A percentile compares a stretch with the other conserved stretches of the same genome.
These are phyloP conservation scores for western clawed frog (Xenopus tropicalis) DNA, from an alignment of 2,113 vertebrate species.

Conservation along the genomic window DNA sequence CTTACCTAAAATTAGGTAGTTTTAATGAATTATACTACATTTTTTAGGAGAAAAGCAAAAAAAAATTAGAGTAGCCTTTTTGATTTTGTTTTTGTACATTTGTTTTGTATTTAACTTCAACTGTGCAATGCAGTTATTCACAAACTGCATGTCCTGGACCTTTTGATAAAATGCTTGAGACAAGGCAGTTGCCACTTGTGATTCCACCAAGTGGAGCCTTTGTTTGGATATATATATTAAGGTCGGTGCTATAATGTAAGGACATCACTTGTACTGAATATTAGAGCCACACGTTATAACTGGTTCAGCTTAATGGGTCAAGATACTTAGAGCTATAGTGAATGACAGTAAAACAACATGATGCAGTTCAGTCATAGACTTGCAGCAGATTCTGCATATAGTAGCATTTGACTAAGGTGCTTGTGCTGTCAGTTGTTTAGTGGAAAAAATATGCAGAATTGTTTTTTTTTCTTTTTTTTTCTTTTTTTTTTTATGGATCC, in stretches of 20 bases:
- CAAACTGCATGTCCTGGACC: slow-evolving; percentile 52
- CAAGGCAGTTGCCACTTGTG: slow-evolving; percentile 55
- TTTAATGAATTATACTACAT: slow-evolving; percentile 50
- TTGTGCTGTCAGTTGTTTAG: too few relatives aligned
- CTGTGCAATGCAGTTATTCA: slow-evolving; percentile 60
- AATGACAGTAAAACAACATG: not conserved
- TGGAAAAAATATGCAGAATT: too few relatives aligned
- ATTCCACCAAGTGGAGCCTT: slow-evolving; percentile 36
- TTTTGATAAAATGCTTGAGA: slow-evolving; percentile 46
- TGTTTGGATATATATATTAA: slow-evolving; percentile 51
- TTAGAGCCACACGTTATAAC: too few relatives aligned
- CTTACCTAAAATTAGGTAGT: slow-evolving; percentile 54
- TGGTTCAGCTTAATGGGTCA: too few relatives aligned
- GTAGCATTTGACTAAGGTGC: too few relatives aligned
- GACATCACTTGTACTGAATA: slow-evolving; percentile 8
- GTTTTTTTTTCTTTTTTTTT: too few relatives aligned
- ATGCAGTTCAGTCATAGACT: not conserved
- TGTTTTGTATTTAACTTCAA: slow-evolving; percentile 66
- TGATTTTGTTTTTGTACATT: slow-evolving; percentile 53
- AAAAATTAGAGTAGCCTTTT: slow-evolving; percentile 21
- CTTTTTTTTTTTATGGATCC: too few relatives aligned
- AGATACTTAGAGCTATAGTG: slow-evolving; percentile 31
- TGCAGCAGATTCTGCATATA: too few relatives aligned
- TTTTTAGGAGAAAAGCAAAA: not conserved
- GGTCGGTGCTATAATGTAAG: slow-evolving; percentile 44